Base-by-base conservation (phyloP, 30 jellyfish, hydroid and myxozoan species). In the Phacellophora camtschatica region DNA sequence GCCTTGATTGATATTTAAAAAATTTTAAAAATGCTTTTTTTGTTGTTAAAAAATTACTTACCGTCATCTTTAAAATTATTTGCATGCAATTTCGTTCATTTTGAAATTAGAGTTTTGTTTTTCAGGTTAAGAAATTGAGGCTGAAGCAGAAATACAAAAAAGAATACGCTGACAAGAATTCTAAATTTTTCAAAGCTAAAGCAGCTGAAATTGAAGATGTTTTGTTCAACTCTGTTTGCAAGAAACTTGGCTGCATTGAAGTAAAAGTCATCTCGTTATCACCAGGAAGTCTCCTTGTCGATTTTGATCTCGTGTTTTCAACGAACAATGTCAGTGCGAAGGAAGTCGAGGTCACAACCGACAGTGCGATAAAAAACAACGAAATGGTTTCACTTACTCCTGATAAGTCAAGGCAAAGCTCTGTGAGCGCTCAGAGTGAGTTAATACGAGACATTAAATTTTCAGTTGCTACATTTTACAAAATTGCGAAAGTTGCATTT, bases 261-360 rank as follows among this genome's bases (percentile, higher is more conserved):
- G 64, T 81, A 28, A 58, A 59, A 22, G 89, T 77, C 2, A 59
- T 82, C 9, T 55, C 92, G 9, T 49, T 81, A 27, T 20, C 16
- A 37, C 42, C 41, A 24, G 92, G 92, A 29, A 81, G 92, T 42
- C 53, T 81, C 30, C 42, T 81, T 7, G 92, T 81, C 25, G 92
- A 81, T 66, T 81, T 81, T 35, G 39, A 64, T 15, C 51, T 55
- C 19, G 85, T 81, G 22, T 81, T 81, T 41, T 12, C 65, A 9
- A 30, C 84, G 12, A 51, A 27, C 6, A 81, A 66, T 36, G 79
- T 81, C 18, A 34, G 78, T 0, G 68, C 77, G 10, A 28, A 61
- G 45, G 51, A 32, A 11, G 77, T 81, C 0, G 79, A 50, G 6
- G 69, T 25, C 22, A 57, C 79, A 12, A 63, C 72, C 35, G 68